Percentiles rank a stretch among this genome's conserved stretches.
Evolutionary conservation across 2,888 invertebrate genomes (phyloP).

Genomic region (Antheraea yamamai): DNA sequence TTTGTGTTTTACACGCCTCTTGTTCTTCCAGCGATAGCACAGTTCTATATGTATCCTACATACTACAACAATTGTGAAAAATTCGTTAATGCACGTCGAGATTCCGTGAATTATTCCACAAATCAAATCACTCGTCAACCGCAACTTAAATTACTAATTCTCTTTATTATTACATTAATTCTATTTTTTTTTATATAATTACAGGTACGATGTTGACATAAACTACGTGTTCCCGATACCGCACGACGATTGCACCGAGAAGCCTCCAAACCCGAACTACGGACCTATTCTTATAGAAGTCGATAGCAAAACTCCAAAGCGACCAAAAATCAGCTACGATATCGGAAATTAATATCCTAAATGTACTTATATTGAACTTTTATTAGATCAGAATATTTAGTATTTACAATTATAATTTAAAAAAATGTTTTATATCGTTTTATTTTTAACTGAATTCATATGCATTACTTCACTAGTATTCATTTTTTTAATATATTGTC

Average conservation of each 20-base stretch:
- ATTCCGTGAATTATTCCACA: too few species aligned
- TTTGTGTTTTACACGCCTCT: too few species aligned
- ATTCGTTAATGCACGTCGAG: too few species aligned
- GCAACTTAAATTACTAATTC: neutral
- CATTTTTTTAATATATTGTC: neutral
- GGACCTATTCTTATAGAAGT: constrained; percentile 64
- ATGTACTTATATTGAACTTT: constrained; percentile 10
- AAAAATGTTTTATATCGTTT: neutral
- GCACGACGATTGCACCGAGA: constrained; percentile 85
- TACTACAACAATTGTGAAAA: too few species aligned
- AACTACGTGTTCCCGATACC: constrained; percentile 92
- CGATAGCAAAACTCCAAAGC: constrained; percentile 60
- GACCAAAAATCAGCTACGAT: constrained; percentile 63
- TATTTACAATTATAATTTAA: neutral
- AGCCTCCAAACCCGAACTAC: constrained; percentile 60
- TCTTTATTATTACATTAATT: neutral
- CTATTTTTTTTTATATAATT: constrained; percentile 22
- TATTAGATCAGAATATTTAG: constrained; percentile 9
- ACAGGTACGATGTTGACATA: constrained; percentile 90
- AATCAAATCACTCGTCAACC: too few species aligned
- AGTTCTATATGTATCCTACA: too few species aligned
- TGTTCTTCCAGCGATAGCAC: too few species aligned
- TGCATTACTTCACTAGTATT: neutral
- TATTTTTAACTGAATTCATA: neutral
- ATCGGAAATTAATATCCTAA: constrained; percentile 50